Conservation (phyloP, 2,113 vertebrate genomes). For the Sitta europaea region DNA sequence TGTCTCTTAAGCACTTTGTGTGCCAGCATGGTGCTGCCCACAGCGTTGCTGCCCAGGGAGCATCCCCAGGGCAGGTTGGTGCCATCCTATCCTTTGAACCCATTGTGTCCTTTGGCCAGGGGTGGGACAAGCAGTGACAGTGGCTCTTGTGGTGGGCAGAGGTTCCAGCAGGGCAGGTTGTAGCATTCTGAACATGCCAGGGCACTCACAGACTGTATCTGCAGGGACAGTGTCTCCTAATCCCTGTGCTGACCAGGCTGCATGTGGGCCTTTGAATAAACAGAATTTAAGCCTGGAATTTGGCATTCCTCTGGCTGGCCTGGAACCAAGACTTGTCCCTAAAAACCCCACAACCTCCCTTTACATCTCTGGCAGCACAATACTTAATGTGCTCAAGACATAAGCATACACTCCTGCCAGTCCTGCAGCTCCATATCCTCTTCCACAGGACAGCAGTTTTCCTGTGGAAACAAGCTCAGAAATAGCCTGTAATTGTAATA, state of each 20-base stretch:
- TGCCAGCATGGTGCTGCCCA: neutral
- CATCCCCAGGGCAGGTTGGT: neutral
- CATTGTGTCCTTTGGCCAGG: neutral
- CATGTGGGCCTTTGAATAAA: neutral
- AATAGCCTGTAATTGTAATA: neutral
- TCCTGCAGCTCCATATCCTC: neutral
- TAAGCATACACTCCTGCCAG: neutral
- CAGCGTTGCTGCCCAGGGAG: neutral
- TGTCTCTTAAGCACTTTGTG: neutral
- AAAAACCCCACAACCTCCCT: neutral
- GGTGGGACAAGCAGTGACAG: neutral
- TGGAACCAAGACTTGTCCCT: neutral
- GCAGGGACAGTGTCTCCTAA: neutral
- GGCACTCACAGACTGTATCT: neutral
- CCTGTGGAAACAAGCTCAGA: neutral
- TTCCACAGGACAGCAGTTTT: neutral
- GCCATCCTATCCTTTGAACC: neutral
- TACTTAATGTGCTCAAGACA: neutral
- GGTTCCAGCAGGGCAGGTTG: neutral
- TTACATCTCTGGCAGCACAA: neutral
- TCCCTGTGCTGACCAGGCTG: neutral
- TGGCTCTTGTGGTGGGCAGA: neutral
- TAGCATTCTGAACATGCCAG: neutral
- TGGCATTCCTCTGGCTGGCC: neutral
- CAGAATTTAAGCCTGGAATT: neutral